Evolutionary conservation across 1,140 invertebrate species (phyloP), one percentile per base, ranked within the genome.

Genomic region (Dysdera silvatica): DNA sequence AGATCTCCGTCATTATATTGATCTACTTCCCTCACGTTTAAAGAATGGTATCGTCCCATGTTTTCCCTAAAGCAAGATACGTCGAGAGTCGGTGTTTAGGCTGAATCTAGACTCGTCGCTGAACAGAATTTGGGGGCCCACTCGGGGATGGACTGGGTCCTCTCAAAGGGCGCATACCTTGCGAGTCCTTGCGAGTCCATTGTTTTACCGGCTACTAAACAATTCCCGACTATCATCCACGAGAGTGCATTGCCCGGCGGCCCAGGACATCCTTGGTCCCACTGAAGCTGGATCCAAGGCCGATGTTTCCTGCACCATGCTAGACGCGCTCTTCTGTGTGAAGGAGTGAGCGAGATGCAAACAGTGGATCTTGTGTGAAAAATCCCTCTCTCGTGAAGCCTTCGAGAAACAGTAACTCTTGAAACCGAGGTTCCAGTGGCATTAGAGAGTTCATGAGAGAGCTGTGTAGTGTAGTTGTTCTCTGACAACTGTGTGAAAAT

Each of bases 31-130:
- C n/a, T n/a, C n/a, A n/a, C n/a, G n/a, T n/a, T n/a, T n/a, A n/a
- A n/a, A 6, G 12, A 28, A 49, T 49, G 24, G 24, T 24, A 49
- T 49, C 47, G 12, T 49, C 24, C 18, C 24, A 23, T 23, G 47
- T 49, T 49, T 26, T 6, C 14, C 29, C 47, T 28, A 49, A 3
- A 49, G 5, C 20, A 49, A 24, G 24, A 49, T n/a, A 43, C n/a
- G 16, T 5, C 23, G 7, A 52, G 49, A 35, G 28, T 5, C 49
- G 35, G 29, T 20, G 31, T 54, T 10, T 54, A 54, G 52, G 10
- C 52, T 54, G 52, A 54, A 54, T 35, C 52, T 54, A 23, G 52
- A 54, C 23, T 54, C 52, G 29, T 54, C 40, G 4, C 4, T 40
- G 29, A 40, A 54, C 12, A 54, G 10, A 54, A 40, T 32, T 12